Evolutionary conservation across 37 sponge, comb jelly and placozoan genomes (phyloP).

Genomic region (Sycon ciliatum): DNA sequence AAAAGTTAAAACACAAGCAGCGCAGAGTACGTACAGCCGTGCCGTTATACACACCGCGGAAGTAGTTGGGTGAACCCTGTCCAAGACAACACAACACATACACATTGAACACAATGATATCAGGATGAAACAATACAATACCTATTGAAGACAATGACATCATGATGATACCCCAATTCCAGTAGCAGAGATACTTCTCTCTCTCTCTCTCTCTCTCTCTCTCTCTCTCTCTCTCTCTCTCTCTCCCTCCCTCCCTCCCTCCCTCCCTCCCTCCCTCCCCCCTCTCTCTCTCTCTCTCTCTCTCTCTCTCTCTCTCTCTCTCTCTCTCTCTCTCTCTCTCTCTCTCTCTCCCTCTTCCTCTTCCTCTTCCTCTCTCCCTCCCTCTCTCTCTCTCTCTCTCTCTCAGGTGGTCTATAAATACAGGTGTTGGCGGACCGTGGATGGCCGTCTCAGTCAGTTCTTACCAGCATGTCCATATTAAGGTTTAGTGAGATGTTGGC

Average conservation of each 20-base stretch:
- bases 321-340: slow-evolving; percentile 1
- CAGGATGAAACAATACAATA: too few species aligned
- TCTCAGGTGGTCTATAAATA: too few species aligned
- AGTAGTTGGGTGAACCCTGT: slow-evolving; percentile 78
- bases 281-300: not conserved
- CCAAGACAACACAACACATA: too few species aligned
- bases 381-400: slow-evolving; percentile 35
- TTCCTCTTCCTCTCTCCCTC: slow-evolving; percentile 48
- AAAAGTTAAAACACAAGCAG: not conserved
- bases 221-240: too few species aligned
- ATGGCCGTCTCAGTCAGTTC: too few species aligned
- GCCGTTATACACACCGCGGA: slow-evolving; percentile 69
- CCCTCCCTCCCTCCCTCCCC: not conserved
- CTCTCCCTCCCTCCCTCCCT: not conserved
- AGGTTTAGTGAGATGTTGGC: slow-evolving; percentile 46
- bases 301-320: not conserved
- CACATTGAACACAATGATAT: too few species aligned
- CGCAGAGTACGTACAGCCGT: slow-evolving; percentile 41
- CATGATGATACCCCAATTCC: too few species aligned
- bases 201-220: too few species aligned
- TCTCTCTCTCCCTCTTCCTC: slow-evolving; percentile 13
- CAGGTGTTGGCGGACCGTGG: too few species aligned
- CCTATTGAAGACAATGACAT: too few species aligned
- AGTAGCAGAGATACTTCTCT: too few species aligned
- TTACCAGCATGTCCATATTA: slow-evolving; percentile 58